Evolutionary conservation across 1,140 invertebrate genomes (phyloP).

Genomic region (Saccostrea cuccullata): DNA sequence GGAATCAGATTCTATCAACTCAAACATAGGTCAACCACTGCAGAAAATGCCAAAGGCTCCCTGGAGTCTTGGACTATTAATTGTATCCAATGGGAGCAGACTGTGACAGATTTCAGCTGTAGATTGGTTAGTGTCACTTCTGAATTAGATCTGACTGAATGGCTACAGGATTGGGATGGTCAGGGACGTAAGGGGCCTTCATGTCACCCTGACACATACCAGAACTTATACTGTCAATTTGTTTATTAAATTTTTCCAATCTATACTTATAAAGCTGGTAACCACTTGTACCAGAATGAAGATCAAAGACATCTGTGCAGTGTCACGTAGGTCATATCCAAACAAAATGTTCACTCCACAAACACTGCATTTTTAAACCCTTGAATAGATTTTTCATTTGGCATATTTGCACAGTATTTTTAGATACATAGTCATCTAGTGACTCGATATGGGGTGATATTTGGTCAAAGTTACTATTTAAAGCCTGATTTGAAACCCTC

Average conservation of each 20-base stretch:
- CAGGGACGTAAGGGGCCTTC: background rate
- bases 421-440: conserved; percentile 58
- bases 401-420: background rate
- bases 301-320: background rate
- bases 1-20: conserved; percentile 34
- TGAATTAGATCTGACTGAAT: conserved; percentile 29
- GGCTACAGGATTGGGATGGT: background rate
- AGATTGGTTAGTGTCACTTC: conserved; percentile 48
- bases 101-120: conserved; percentile 48
- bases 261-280: background rate
- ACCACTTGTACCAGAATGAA: background rate
- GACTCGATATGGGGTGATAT: too few relatives aligned
- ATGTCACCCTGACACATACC: conserved; percentile 11
- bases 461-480: too few relatives aligned
- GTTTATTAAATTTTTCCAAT: too few relatives aligned
- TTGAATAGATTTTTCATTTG: background rate
- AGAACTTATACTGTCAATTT: background rate
- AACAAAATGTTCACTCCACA: background rate
- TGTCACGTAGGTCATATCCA: background rate
- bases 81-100: conserved; percentile 24
- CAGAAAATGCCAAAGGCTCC: conserved; percentile 23
- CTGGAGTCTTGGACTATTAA: background rate
- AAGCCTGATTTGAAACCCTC: too few relatives aligned
- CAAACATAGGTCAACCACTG: conserved; percentile 1
- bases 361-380: background rate